Percentiles rank a stretch among this genome's conserved stretches.
These are phyloP conservation scores for Xenops minutus DNA, from an alignment of 2,797 vertebrate species.

Conservation along the genomic window DNA sequence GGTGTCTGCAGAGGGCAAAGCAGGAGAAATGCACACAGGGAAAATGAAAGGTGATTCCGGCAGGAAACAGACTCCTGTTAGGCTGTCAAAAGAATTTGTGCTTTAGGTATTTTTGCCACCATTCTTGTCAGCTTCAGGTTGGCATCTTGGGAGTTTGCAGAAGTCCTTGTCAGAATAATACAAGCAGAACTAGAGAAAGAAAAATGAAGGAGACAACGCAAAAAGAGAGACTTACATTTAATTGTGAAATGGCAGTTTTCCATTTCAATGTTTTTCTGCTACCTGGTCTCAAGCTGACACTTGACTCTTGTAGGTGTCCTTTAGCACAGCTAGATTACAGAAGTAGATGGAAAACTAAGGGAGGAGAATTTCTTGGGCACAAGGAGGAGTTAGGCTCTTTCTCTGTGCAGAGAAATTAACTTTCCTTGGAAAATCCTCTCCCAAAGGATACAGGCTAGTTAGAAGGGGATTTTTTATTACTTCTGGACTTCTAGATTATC, in stretches of 20 bases:
- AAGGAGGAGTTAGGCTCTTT: neutral
- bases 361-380: neutral
- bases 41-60: constrained; percentile 53
- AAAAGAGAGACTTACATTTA: constrained; percentile 39
- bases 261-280: neutral
- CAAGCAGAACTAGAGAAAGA: constrained; percentile 20
- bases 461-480: neutral
- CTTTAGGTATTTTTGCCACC: constrained; percentile 41
- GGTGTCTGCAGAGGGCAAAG: neutral
- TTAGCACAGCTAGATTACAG: neutral
- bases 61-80: constrained; percentile 36
- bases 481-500: neutral
- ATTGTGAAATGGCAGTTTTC: constrained; percentile 14
- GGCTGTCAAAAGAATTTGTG: constrained; percentile 58
- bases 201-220: constrained; percentile 32
- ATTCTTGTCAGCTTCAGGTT: constrained; percentile 61
- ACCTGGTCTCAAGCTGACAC: constrained; percentile 7
- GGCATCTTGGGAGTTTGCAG: constrained; percentile 38
- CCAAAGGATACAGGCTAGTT: neutral
- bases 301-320: constrained; percentile 28
- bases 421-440: neutral
- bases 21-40: neutral
- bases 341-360: neutral
- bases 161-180: constrained; percentile 63
- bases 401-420: neutral